A percentile compares a stretch with the other conserved stretches of the same genome.
Conservation (phyloP, 2,888 invertebrate genomes). For the Lithodes maja region DNA sequence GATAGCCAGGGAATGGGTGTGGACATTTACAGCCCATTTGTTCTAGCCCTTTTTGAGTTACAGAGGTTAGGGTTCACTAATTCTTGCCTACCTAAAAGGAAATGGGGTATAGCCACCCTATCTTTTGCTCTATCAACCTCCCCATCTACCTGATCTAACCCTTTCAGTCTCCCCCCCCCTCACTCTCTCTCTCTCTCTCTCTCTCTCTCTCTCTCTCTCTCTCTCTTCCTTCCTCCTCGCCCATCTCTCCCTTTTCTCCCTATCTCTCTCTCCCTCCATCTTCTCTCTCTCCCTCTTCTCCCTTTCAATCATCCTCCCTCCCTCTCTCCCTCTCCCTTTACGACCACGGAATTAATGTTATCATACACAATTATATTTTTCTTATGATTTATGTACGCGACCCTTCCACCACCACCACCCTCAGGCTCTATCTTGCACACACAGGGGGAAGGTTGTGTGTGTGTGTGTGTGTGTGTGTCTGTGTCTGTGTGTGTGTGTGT, state of each 20-base stretch:
- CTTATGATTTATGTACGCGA: slow-evolving; percentile 27
- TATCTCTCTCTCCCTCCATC: not conserved
- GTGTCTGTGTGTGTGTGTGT: slow-evolving; percentile 4
- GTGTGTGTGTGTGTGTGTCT: slow-evolving; percentile 7
- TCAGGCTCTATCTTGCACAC: not conserved
- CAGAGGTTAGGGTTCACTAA: too few species aligned
- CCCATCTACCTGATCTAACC: not conserved
- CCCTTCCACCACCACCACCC: slow-evolving; percentile 2
- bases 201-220: not conserved
- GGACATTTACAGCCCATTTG: too few species aligned
- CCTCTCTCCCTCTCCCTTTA: slow-evolving; percentile 11
- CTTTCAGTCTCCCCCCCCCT: not conserved
- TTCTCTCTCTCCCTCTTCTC: not conserved
- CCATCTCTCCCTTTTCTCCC: not conserved
- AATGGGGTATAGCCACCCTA: not conserved
- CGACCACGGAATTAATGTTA: slow-evolving; percentile 36
- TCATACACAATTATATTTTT: slow-evolving; percentile 39
- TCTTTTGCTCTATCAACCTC: not conserved
- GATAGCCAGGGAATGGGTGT: too few species aligned
- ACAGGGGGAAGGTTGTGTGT: not conserved
- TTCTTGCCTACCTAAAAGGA: too few species aligned
- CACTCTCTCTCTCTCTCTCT: not conserved
- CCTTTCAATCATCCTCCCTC: not conserved
- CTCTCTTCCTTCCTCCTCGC: not conserved
- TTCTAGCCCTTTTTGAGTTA: too few species aligned